These are phyloP conservation scores for Corynorhinus townsendii DNA, from an alignment of 2,113 vertebrate species.

Conservation along the genomic window DNA sequence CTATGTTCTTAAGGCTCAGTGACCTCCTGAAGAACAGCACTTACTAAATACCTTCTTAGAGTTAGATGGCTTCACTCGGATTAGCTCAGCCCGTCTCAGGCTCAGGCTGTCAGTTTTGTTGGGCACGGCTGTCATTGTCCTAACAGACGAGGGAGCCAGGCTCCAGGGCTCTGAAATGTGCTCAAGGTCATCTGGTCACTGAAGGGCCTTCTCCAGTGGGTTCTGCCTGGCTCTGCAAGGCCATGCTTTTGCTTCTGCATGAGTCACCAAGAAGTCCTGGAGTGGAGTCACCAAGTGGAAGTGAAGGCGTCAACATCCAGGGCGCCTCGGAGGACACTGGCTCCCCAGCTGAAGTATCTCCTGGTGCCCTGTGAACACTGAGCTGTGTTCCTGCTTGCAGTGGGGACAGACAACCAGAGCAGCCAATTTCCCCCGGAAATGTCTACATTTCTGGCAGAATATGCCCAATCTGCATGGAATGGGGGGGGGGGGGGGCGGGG, in stretches of 20 bases:
- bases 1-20: background rate
- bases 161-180: background rate
- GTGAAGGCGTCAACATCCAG: background rate
- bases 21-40: background rate
- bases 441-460: background rate
- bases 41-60: background rate
- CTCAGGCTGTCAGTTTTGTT: background rate
- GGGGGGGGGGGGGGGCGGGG: too few relatives aligned
- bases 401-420: background rate
- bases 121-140: background rate
- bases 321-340: background rate
- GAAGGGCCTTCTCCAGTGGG: background rate
- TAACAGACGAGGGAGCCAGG: background rate
- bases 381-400: background rate
- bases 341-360: background rate
- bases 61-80: background rate
- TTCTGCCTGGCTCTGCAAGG: background rate
- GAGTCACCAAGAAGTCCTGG: conserved; percentile 57
- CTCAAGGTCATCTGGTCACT: conserved; percentile 40
- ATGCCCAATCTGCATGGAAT: background rate
- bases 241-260: background rate
- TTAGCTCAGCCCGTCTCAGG: background rate
- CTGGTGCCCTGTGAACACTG: background rate
- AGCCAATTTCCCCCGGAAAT: background rate
- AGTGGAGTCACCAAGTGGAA: conserved; percentile 24